Percentiles rank a stretch among this genome's conserved stretches.
These are phyloP conservation scores for Leucoraja ocellata DNA, from an alignment of 2,797 vertebrate genomes.

Conservation along the genomic window DNA sequence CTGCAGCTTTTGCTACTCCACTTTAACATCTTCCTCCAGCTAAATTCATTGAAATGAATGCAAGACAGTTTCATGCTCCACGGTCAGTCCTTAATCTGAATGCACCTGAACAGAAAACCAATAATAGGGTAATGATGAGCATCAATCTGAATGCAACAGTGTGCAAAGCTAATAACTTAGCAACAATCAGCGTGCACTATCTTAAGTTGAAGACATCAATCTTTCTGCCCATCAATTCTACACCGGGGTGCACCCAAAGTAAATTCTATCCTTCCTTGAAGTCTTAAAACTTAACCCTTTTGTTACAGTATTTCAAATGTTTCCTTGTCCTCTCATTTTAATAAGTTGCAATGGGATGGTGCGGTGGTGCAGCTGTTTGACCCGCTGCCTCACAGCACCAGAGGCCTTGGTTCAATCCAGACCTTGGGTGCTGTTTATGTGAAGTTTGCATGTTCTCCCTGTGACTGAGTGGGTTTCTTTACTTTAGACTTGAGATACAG, in stretches of 20 bases:
- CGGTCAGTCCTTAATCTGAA: constrained; percentile 13
- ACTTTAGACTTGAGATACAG: no score
- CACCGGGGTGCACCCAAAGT: not conserved
- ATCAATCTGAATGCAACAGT: constrained; percentile 25
- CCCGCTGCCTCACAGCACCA: no score
- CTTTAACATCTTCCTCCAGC: constrained; percentile 21
- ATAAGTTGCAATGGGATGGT: not conserved
- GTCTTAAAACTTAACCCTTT: not conserved
- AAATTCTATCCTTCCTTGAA: not conserved
- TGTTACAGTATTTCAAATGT: not conserved
- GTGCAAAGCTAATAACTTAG: not conserved
- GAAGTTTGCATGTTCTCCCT: no score
- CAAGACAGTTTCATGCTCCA: not conserved
- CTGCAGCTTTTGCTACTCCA: not conserved
- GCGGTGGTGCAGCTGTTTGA: no score
- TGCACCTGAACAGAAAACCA: not conserved
- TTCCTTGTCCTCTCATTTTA: not conserved
- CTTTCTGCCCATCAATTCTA: not conserved
- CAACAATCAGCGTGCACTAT: not conserved
- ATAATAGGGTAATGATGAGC: not conserved
- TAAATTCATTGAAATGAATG: constrained; percentile 11
- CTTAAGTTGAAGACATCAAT: constrained; percentile 19
- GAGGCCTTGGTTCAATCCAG: no score
- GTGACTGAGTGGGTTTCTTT: no score
- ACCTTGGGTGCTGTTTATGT: no score